Percentiles rank a stretch among this genome's conserved stretches.
phyloP scores from a whole-genome alignment of 2,113 vertebrate species.

The Mirounga angustirostris region DNA sequence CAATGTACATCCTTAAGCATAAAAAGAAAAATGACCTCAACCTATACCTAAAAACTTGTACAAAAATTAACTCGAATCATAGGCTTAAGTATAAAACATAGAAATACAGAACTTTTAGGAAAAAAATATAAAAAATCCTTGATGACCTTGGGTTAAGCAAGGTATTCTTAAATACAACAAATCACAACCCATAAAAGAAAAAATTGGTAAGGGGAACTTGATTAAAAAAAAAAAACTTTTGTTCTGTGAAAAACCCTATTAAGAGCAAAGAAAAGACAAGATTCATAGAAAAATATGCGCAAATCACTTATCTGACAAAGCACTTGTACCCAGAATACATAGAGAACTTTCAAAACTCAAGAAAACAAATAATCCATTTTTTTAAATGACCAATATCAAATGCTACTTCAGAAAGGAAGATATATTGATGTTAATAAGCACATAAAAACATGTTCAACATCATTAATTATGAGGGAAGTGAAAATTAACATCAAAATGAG shows the following conservation, averaged over 20 bases:
- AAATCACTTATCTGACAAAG: background rate
- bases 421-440: background rate
- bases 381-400: background rate
- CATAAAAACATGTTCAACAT: background rate
- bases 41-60: background rate
- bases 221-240: background rate
- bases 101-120: background rate
- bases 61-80: background rate
- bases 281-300: background rate
- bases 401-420: background rate
- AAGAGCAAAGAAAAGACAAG: background rate
- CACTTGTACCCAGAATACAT: background rate
- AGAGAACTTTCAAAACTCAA: background rate
- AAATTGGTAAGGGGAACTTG: background rate
- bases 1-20: background rate
- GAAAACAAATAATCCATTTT: background rate
- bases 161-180: background rate
- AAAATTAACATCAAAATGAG: background rate
- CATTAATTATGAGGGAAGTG: background rate
- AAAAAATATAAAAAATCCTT: background rate
- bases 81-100: background rate
- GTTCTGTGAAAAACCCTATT: background rate
- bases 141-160: background rate
- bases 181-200: background rate
- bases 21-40: background rate